Conservation (phyloP, 2,797 vertebrate genomes). For the Sibirionetta formosa region DNA sequence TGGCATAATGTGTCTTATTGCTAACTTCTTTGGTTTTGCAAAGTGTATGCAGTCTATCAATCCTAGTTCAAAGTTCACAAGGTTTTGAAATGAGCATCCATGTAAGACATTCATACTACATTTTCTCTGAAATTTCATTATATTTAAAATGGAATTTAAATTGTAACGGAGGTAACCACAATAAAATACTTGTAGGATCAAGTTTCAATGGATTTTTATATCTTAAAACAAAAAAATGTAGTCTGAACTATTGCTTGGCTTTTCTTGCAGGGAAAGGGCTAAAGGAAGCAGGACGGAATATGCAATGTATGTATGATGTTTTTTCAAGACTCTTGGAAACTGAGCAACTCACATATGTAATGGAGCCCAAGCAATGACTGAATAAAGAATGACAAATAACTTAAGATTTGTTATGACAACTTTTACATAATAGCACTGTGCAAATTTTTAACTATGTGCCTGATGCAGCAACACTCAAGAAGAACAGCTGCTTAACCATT, state of each 20-base stretch:
- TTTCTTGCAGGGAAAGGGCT: not conserved
- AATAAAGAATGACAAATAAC: conserved; percentile 39
- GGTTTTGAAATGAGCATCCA: not conserved
- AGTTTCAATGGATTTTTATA: not conserved
- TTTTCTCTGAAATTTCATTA: not conserved
- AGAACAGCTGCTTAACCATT: not conserved
- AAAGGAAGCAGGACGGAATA: not conserved
- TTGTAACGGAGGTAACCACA: not conserved
- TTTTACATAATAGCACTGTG: conserved; percentile 23
- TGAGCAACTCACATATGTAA: conserved; percentile 16
- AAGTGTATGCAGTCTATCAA: not conserved
- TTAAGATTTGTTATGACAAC: conserved; percentile 41
- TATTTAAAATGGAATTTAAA: not conserved
- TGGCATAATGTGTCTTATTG: not conserved
- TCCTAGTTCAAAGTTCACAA: not conserved
- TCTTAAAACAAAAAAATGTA: not conserved
- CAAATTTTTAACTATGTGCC: not conserved
- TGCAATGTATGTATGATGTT: not conserved
- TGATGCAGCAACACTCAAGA: not conserved
- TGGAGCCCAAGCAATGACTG: not conserved
- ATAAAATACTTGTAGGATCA: not conserved
- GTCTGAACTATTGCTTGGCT: not conserved
- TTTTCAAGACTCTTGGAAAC: conserved; percentile 43
- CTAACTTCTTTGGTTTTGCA: not conserved
- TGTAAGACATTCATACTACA: rapidly evolving